Evolutionary conservation across 30 jellyfish, hydroid and myxozoan genomes (phyloP).

Genomic region (Aurelia coerulea): DNA sequence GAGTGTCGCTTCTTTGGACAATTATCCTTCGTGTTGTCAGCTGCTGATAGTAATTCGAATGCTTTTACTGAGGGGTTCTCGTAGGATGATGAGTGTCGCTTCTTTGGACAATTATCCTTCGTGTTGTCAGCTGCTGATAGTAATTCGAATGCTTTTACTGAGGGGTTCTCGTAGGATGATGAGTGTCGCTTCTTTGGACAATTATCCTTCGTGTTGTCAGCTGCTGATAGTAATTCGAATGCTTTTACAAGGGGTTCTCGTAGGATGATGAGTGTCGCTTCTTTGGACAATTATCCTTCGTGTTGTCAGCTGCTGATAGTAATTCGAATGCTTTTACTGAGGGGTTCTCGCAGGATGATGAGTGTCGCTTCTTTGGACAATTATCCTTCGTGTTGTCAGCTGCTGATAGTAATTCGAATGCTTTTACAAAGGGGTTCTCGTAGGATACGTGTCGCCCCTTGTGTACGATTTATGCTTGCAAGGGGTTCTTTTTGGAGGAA

Average conservation of each 20-base stretch:
- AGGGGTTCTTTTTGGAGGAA: no score
- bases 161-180: no score
- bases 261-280: not conserved
- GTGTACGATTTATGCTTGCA: no score
- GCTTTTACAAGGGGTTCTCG: slow-evolving; percentile 57
- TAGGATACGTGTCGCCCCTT: slow-evolving; percentile 17
- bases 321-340: slow-evolving; percentile 49
- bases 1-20: no score
- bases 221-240: slow-evolving; percentile 51
- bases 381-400: slow-evolving; percentile 89
- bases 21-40: no score
- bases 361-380: slow-evolving; percentile 59
- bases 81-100: no score
- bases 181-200: no score
- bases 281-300: slow-evolving; percentile 89
- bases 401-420: slow-evolving; percentile 56
- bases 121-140: no score
- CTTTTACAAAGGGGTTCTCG: slow-evolving; percentile 40
- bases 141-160: no score
- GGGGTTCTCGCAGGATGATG: slow-evolving; percentile 26
- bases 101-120: no score
- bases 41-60: no score
- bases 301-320: slow-evolving; percentile 72
- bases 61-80: no score
- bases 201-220: slow-evolving; percentile 89